A percentile compares a stretch with the other conserved stretches of the same genome.
These are phyloP conservation scores for Epizoanthus scotinus DNA, from an alignment of 92 coral and sea anemone genomes.

Conservation along the genomic window DNA sequence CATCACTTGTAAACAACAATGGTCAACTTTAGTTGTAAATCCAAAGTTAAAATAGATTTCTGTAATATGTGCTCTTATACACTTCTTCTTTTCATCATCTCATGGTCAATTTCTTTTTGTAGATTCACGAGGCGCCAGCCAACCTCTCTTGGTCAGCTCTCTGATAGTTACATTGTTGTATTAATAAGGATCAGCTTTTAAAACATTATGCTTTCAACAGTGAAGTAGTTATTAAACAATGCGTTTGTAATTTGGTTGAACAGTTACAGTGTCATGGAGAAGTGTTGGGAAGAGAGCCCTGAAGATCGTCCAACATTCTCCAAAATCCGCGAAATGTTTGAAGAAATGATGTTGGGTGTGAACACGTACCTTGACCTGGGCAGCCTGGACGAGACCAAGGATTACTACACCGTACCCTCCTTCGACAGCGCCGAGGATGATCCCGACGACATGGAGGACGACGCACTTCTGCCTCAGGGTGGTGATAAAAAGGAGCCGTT, in stretches of 20 bases:
- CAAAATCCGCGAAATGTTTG: slow-evolving; percentile 54
- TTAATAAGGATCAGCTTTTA: no score
- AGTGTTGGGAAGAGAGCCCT: slow-evolving; percentile 66
- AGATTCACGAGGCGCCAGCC: no score
- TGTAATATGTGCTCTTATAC: no score
- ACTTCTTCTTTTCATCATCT: no score
- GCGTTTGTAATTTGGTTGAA: not conserved
- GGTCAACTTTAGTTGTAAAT: no score
- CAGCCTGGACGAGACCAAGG: slow-evolving; percentile 69
- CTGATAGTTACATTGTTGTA: no score
- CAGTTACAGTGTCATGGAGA: slow-evolving; percentile 67
- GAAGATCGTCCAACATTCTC: slow-evolving; percentile 68
- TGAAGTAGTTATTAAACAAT: not conserved
- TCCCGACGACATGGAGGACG: slow-evolving; percentile 40
- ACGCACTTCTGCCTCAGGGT: no score
- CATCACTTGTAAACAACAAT: no score
- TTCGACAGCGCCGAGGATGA: slow-evolving; percentile 64
- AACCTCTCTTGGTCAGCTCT: no score
- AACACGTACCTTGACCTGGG: slow-evolving; percentile 74
- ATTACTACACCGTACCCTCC: slow-evolving; percentile 78
- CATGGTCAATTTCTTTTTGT: no score
- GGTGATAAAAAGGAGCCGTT: no score
- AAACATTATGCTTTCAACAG: not conserved
- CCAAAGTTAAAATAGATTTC: no score
- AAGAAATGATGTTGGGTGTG: slow-evolving; percentile 66